These are phyloP conservation scores for Reinhardtius hippoglossoides DNA, from an alignment of 2,113 vertebrate species.

Conservation along the genomic window DNA sequence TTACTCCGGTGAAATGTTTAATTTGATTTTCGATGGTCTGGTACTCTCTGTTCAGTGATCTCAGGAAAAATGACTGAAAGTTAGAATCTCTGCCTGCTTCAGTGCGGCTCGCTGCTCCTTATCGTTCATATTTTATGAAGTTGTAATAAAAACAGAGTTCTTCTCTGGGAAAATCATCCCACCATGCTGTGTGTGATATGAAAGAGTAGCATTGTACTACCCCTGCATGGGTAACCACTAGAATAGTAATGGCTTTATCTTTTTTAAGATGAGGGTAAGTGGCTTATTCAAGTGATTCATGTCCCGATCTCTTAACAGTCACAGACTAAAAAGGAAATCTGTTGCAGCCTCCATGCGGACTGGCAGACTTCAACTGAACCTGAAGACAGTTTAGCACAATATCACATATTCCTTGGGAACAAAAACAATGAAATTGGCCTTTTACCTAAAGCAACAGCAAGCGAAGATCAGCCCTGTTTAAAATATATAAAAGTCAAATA, in stretches of 20 bases:
- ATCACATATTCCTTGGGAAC: slow-evolving; percentile 1
- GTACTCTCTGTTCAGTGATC: slow-evolving; percentile 5
- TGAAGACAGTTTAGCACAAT: slow-evolving; percentile 3
- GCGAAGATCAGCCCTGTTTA: neutral
- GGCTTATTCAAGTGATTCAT: slow-evolving; percentile 28
- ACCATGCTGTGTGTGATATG: slow-evolving; percentile 32
- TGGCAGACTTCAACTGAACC: slow-evolving; percentile 5
- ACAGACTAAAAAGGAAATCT: slow-evolving; percentile 9
- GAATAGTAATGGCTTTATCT: slow-evolving; percentile 46
- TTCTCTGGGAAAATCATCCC: slow-evolving; percentile 33
- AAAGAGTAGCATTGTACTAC: slow-evolving; percentile 22
- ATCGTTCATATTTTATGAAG: slow-evolving; percentile 58
- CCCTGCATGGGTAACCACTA: slow-evolving; percentile 15
- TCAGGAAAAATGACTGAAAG: slow-evolving; percentile 13
- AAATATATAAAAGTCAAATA: neutral
- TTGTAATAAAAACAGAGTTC: slow-evolving; percentile 46
- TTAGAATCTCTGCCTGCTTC: slow-evolving; percentile 22
- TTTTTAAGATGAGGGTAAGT: slow-evolving; percentile 27
- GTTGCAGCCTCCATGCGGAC: neutral
- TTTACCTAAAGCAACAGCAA: neutral
- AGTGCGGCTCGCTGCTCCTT: slow-evolving; percentile 26
- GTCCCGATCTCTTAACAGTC: slow-evolving; percentile 19
- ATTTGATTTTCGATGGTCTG: slow-evolving; percentile 30
- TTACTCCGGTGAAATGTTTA: slow-evolving; percentile 14
- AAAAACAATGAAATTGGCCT: neutral